Evolutionary conservation across 2,888 invertebrate species (phyloP).

Genomic region (Pyrrhia umbra): DNA sequence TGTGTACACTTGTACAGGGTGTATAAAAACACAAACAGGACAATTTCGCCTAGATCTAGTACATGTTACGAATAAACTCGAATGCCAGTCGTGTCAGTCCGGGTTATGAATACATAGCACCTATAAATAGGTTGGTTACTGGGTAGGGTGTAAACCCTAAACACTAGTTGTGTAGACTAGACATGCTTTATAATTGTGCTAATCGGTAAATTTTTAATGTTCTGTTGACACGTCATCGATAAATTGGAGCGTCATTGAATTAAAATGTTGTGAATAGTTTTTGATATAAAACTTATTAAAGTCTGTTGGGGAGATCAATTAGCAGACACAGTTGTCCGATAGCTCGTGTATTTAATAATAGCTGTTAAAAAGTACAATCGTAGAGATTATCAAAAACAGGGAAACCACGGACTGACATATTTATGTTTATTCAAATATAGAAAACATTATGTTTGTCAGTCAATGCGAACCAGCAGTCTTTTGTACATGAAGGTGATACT

Average conservation of each 20-base stretch:
- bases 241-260: neutral
- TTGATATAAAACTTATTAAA: no score
- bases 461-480: no score
- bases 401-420: no score
- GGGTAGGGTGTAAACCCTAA: conserved; percentile 1
- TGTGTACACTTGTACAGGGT: conserved; percentile 5
- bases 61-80: conserved; percentile 25
- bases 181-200: conserved; percentile 17
- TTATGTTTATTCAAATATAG: no score
- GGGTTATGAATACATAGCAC: conserved; percentile 47
- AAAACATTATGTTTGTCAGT: no score
- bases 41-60: conserved; percentile 39
- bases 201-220: conserved; percentile 3
- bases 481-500: no score
- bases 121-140: conserved; percentile 24
- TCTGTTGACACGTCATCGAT: neutral
- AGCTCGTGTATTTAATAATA: no score
- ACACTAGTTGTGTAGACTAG: neutral
- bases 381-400: no score
- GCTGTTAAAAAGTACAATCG: no score
- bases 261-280: no score
- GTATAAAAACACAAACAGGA: conserved; percentile 35
- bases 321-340: no score
- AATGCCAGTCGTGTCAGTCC: conserved; percentile 45
- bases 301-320: no score